phyloP scores from a whole-genome alignment of 2,797 vertebrate genomes.

The Melanotaenia pygmaea region DNA sequence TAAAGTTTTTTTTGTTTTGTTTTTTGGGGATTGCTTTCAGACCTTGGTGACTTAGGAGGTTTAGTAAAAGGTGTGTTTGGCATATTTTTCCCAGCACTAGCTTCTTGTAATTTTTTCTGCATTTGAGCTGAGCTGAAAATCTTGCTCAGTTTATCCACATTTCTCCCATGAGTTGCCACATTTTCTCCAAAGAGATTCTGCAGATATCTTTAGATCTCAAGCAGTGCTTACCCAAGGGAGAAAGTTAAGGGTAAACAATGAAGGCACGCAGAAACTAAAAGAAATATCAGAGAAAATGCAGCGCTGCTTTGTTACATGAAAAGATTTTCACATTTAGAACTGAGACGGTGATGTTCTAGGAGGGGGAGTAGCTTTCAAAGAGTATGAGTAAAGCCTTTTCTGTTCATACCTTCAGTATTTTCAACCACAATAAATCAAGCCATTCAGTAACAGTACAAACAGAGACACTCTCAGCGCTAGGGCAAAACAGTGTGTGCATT shows the following conservation, averaged over 20 bases:
- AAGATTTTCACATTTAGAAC: slow-evolving; percentile 55
- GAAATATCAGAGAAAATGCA: slow-evolving; percentile 47
- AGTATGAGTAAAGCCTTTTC: slow-evolving; percentile 51
- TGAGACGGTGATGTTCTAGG: slow-evolving; percentile 60
- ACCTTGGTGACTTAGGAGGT: slow-evolving; percentile 22
- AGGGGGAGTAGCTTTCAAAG: slow-evolving; percentile 61
- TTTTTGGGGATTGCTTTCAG: not conserved
- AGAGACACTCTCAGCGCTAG: slow-evolving; percentile 53
- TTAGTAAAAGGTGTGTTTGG: slow-evolving; percentile 5
- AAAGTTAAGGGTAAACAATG: slow-evolving; percentile 68
- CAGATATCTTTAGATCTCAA: slow-evolving; percentile 63
- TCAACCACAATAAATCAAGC: slow-evolving; percentile 59
- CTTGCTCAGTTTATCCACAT: slow-evolving; percentile 40
- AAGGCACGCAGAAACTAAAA: slow-evolving; percentile 50
- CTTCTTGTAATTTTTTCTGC: slow-evolving; percentile 32
- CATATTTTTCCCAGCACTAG: slow-evolving; percentile 16
- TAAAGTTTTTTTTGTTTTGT: slow-evolving; percentile 26
- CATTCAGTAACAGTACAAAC: slow-evolving; percentile 68
- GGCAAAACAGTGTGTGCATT: slow-evolving; percentile 63
- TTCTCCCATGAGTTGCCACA: slow-evolving; percentile 43
- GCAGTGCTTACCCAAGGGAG: slow-evolving; percentile 58
- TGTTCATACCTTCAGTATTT: slow-evolving; percentile 54
- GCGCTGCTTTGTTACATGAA: slow-evolving; percentile 46
- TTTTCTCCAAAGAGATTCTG: slow-evolving; percentile 48
- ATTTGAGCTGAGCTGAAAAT: slow-evolving; percentile 29